Conservation (phyloP, 2,113 vertebrate genomes). For the Micronycteris hirsuta region DNA sequence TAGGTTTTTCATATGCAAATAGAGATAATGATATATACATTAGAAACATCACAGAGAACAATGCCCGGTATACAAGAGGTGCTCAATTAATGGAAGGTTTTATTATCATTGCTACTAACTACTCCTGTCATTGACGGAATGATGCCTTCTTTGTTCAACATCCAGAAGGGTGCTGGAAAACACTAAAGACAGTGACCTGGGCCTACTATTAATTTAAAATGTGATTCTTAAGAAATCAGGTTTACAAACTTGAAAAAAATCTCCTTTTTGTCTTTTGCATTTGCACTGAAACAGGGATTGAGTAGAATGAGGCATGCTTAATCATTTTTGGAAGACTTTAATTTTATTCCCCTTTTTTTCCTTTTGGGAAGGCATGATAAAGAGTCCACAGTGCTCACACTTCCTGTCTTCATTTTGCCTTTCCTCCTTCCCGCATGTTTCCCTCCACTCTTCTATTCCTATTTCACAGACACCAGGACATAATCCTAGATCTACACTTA, state of each 20-base stretch:
- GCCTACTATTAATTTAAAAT: not conserved
- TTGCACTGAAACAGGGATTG: not conserved
- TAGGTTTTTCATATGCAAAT: conserved; percentile 13
- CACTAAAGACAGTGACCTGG: not conserved
- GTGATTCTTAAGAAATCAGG: conserved; percentile 11
- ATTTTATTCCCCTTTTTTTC: not conserved
- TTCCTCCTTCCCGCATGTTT: not conserved
- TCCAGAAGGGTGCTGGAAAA: not conserved
- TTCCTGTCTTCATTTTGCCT: not conserved
- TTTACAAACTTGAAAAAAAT: not conserved
- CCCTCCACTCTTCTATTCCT: not conserved
- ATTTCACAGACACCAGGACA: not conserved
- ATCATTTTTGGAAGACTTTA: not conserved
- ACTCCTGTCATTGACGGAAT: not conserved
- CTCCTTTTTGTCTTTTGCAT: not conserved
- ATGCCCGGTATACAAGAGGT: not conserved
- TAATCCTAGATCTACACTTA: not conserved
- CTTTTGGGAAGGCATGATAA: not conserved
- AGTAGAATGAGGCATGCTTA: not conserved
- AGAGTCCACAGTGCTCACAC: not conserved
- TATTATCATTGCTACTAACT: not conserved
- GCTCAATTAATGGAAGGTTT: not conserved
- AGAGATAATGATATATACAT: not conserved
- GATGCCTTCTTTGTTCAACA: not conserved
- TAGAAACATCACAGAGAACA: not conserved